Evolutionary conservation across 1,140 invertebrate genomes (phyloP), one percentile per base, ranked within the genome.

Genomic region (Diplogasteroides magnus): DNA sequence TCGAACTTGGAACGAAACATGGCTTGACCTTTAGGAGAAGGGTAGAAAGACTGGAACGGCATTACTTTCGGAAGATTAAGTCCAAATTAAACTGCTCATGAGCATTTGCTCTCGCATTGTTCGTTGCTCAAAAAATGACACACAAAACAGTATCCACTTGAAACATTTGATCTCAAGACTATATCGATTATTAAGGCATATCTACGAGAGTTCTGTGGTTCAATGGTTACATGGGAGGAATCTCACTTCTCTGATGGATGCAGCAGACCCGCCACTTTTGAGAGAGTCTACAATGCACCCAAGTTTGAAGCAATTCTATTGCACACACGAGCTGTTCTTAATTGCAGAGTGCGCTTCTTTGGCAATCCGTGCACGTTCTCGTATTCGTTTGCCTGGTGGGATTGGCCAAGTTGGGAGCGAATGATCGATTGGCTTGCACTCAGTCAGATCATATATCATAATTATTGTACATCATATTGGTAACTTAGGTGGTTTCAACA

Each of bases 291-390:
- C 37, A 48, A 48, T 48, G 6, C 37, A 19, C 37, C 37, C 37
- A 48, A 48, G 37, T 48, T 11, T 11, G 37, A 48, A 48, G 19
- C 19, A 48, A 48, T 19, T 6, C n/a, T n/a, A n/a, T n/a, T n/a
- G n/a, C n/a, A n/a, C n/a, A 19, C 6, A 19, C 37, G 37, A 48
- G 19, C 19, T 48, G 37, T 48, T 11, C 6, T 48, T 48, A 11
- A 48, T 48, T 48, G 37, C 31, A 72, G 70, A 56, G 65, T 72
- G 14, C 64, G 70, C 14, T 72, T 67, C 56, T 72, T 72, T 29
- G 70, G 70, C 48, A 72, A 72, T 25, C 68, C 58, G 61, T 72
- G 70, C 28, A 72, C 70, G 23, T 72, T 72, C 25, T 67, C 64
- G 0, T 72, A 72, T 37, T 72, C 70, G 0, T 72, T 72, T 23